Percentiles rank a stretch among this genome's conserved stretches.
Conservation (phyloP, 2,797 vertebrate species). For the Eulemur rubriventer region DNA sequence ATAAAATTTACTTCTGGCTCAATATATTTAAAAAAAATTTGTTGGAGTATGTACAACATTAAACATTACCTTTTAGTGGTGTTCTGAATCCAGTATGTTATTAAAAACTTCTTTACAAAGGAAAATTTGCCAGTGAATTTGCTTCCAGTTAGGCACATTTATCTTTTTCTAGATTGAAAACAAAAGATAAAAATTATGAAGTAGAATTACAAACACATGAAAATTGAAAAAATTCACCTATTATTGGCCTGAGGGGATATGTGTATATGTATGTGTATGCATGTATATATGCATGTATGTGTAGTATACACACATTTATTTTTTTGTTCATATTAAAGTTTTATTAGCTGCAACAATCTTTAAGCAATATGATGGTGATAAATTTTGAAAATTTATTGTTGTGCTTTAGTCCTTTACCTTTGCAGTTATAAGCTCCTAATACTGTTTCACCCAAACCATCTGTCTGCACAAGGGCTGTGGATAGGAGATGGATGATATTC, state of each 20-base stretch:
- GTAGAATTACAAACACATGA: neutral
- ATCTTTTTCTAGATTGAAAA: conserved; percentile 20
- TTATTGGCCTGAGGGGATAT: neutral
- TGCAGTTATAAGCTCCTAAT: neutral
- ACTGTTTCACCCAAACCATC: neutral
- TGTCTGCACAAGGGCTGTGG: neutral
- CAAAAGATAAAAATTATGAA: conserved; percentile 8
- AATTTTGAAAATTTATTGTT: neutral
- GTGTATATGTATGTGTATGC: neutral
- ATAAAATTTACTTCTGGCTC: neutral
- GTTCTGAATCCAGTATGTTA: conserved; percentile 25
- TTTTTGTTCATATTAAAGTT: neutral
- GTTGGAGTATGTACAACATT: neutral
- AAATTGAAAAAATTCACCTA: neutral
- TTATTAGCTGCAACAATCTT: neutral
- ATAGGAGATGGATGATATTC: neutral
- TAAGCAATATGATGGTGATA: neutral
- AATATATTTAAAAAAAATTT: neutral
- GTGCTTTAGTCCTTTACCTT: neutral
- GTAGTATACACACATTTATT: neutral
- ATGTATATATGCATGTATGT: fast-evolving
- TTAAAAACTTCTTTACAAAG: conserved; percentile 40
- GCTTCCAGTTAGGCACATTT: neutral
- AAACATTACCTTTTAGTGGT: neutral
- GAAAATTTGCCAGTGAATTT: neutral